Evolutionary conservation across 1,140 invertebrate species (phyloP).

Genomic region (Sinonovacula constricta): DNA sequence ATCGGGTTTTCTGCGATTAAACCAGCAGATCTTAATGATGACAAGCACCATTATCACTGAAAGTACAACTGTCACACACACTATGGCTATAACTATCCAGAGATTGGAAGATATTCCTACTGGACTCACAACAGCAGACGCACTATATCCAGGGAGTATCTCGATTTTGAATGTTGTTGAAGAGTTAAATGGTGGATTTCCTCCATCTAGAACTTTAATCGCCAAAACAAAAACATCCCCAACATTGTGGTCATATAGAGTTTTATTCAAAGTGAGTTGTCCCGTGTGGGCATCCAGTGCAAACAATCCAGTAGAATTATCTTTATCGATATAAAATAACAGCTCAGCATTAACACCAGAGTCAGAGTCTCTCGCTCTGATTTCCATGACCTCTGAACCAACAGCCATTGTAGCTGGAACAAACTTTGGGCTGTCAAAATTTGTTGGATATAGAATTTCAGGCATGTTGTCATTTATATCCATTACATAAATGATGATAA

Average conservation of each 20-base stretch:
- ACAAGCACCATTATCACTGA: slow-evolving; percentile 34
- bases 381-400: slow-evolving; percentile 10
- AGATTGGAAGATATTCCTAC: not conserved
- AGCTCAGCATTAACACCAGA: slow-evolving; percentile 29
- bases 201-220: slow-evolving; percentile 31
- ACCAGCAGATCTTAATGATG: slow-evolving; percentile 45
- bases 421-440: slow-evolving; percentile 35
- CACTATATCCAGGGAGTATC: not conserved
- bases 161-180: not conserved
- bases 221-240: slow-evolving; percentile 19
- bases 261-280: slow-evolving; percentile 33
- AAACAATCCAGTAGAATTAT: slow-evolving; percentile 22
- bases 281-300: slow-evolving; percentile 14
- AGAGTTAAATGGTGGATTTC: slow-evolving; percentile 14
- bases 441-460: slow-evolving; percentile 41
- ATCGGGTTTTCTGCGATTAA: slow-evolving; percentile 7
- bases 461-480: slow-evolving; percentile 46
- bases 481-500: slow-evolving; percentile 9
- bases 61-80: slow-evolving; percentile 24
- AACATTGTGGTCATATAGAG: slow-evolving; percentile 23
- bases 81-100: slow-evolving; percentile 43
- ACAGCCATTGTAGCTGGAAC: not conserved
- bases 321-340: slow-evolving; percentile 17
- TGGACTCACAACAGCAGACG: not conserved
- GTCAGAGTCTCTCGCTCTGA: slow-evolving; percentile 33